Evolutionary conservation across 2,888 invertebrate species (phyloP), one percentile per base, ranked within the genome.

Genomic region (Chrysolina haemoptera): DNA sequence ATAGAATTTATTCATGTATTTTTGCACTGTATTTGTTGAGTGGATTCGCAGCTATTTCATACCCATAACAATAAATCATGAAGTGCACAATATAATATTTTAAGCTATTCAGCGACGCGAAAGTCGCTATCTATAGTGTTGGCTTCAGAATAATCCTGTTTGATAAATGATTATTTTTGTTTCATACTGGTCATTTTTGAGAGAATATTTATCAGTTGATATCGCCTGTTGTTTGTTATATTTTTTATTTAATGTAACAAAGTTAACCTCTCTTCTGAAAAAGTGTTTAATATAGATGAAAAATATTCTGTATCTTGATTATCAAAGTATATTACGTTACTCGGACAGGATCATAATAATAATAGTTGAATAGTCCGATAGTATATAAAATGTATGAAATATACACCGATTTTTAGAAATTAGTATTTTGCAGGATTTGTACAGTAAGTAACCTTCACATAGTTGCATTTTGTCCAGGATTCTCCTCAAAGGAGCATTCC

Each of bases 81-180:
- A 35, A 59, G 59, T 27, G 59, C 27, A 16, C 59, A n/a, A 16
- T 35, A 59, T 59, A 59, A 59, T 59, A 59, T 59, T 59, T 59
- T 59, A 59, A 59, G 59, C 59, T 27, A 59, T 22, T 59, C 35
- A 59, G 27, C 59, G n/a, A 59, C n/a, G 59, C 59, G n/a, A 59
- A 59, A n/a, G 59, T 16, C 6, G 55, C 55, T 55, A 20, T 55
- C 59, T 59, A n/a, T n/a, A 59, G 22, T 59, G 22, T 35, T 59
- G 27, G 53, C n/a, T 27, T 59, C n/a, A 11, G 11, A 55, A n/a
- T 59, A 59, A 59, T 59, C 59, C 27, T n/a, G 22, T 59, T 59
- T 59, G 59, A 59, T 59, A 59, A n/a, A 59, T 10, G 59, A 35
- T 59, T 59, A n/a, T n/a, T 59, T 16, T 59, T 35, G 59, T 59